Evolutionary conservation across 2,888 invertebrate species (phyloP).

Genomic region (Diachrysia chrysitis): DNA sequence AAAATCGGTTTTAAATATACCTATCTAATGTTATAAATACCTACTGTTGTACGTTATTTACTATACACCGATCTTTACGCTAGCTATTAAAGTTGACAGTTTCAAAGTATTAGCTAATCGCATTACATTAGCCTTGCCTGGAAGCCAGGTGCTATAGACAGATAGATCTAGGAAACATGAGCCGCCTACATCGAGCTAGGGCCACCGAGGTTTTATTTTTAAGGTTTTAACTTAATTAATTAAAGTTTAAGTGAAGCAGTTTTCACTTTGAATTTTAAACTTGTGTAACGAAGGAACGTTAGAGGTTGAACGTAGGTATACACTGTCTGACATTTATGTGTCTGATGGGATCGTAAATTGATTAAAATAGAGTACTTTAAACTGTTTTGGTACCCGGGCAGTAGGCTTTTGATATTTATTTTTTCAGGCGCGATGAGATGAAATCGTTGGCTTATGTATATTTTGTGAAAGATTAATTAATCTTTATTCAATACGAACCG

Average conservation of each 20-base stretch:
- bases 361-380: too few relatives aligned
- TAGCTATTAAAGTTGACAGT: background rate
- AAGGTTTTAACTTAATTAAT: background rate
- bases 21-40: background rate
- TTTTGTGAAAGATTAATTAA: too few relatives aligned
- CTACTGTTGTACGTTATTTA: background rate
- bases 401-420: too few relatives aligned
- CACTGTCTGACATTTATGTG: too few relatives aligned
- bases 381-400: too few relatives aligned
- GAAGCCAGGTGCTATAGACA: constrained; percentile 37
- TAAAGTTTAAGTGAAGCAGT: background rate
- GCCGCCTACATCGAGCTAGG: constrained; percentile 44
- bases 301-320: too few relatives aligned
- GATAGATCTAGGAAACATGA: constrained; percentile 50
- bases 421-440: too few relatives aligned
- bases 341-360: too few relatives aligned
- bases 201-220: constrained; percentile 1
- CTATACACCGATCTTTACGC: background rate
- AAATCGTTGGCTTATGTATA: too few relatives aligned
- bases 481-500: too few relatives aligned
- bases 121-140: constrained; percentile 23
- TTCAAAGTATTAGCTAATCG: background rate
- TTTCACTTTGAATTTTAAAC: background rate
- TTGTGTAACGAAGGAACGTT: too few relatives aligned
- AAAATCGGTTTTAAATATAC: too few relatives aligned